Evolutionary conservation across 30 jellyfish, hydroid and myxozoan species (phyloP).

Genomic region (Turritopsis dohrnii): DNA sequence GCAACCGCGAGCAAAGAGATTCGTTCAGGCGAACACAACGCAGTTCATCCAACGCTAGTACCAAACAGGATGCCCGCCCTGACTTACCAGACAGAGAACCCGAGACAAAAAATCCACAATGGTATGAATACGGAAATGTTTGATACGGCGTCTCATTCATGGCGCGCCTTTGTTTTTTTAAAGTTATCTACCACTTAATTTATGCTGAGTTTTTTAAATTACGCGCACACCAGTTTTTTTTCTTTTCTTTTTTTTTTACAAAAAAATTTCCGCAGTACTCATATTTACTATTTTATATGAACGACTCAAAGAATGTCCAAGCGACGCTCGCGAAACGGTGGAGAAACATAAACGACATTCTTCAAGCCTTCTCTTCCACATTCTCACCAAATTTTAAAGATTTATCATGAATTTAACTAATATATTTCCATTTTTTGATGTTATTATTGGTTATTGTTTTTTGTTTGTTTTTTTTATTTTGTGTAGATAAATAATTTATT

Average conservation of each 20-base stretch:
- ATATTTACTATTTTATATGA: neutral
- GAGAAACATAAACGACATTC: neutral
- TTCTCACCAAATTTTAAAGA: neutral
- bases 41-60: neutral
- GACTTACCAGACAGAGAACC: neutral
- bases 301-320: neutral
- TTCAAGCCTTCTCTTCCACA: neutral
- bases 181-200: neutral
- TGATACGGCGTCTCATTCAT: neutral
- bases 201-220: neutral
- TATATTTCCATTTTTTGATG: neutral
- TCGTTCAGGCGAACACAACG: neutral
- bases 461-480: neutral
- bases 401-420: neutral
- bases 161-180: neutral
- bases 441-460: neutral
- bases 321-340: neutral
- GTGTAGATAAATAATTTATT: neutral
- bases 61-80: neutral
- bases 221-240: neutral
- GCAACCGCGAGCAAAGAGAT: constrained; percentile 2
- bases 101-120: constrained; percentile 39
- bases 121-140: constrained; percentile 88
- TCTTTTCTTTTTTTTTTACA: too few relatives aligned
- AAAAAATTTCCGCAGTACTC: neutral